Conservation (phyloP, 2,113 vertebrate genomes). For the Mormoops blainvillei region DNA sequence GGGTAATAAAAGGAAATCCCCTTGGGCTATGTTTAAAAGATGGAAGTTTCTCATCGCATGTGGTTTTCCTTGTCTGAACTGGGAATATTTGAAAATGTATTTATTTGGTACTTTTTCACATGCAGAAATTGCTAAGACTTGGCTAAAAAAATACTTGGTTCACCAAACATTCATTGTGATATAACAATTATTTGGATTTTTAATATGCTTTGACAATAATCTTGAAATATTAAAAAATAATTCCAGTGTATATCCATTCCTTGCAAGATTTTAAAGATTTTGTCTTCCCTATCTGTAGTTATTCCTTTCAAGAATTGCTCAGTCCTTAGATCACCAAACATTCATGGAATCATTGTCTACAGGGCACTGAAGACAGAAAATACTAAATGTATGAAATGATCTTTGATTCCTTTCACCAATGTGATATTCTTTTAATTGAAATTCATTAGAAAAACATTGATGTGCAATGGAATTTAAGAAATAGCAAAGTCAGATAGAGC, state of each 20-base stretch:
- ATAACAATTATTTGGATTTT: not conserved
- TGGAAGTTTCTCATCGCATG: not conserved
- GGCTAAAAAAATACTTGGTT: not conserved
- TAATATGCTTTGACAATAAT: not conserved
- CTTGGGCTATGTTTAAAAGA: conserved; percentile 9
- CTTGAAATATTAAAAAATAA: not conserved
- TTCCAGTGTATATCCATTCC: not conserved
- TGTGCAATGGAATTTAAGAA: not conserved
- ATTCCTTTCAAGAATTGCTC: not conserved
- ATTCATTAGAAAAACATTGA: not conserved
- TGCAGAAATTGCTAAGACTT: conserved; percentile 5
- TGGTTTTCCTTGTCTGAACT: not conserved
- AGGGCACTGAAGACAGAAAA: not conserved
- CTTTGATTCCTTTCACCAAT: conserved; percentile 3
- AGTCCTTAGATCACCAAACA: not conserved
- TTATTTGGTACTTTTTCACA: not conserved
- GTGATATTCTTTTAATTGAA: not conserved
- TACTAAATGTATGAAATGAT: not conserved
- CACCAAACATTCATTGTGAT: not conserved
- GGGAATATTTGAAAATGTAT: not conserved
- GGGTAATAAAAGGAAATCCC: not conserved
- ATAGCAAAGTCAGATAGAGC: not conserved
- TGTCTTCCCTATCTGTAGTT: not conserved
- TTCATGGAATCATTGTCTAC: not conserved
- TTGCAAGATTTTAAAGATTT: not conserved